Evolutionary conservation across 2,113 vertebrate genomes (phyloP).

Genomic region (Bujurquina vittata): DNA sequence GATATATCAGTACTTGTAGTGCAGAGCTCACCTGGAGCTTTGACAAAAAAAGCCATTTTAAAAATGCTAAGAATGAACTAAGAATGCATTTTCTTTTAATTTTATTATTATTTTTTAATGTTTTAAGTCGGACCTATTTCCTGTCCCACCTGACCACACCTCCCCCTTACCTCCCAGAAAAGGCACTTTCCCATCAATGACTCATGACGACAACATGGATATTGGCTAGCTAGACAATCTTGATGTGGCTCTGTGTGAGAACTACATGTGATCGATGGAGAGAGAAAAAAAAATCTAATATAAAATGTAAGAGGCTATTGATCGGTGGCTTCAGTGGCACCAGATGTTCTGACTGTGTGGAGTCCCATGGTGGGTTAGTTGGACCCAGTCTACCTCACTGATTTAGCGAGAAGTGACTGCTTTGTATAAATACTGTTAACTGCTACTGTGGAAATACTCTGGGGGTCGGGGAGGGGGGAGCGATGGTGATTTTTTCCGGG

Average conservation of each 20-base stretch:
- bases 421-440: slow-evolving; percentile 83
- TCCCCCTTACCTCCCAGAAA: slow-evolving; percentile 62
- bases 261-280: slow-evolving; percentile 67
- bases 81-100: slow-evolving; percentile 69
- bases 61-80: slow-evolving; percentile 78
- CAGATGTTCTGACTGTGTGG: slow-evolving; percentile 70
- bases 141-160: slow-evolving; percentile 51
- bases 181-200: slow-evolving; percentile 76
- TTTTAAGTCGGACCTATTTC: slow-evolving; percentile 79
- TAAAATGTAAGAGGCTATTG: slow-evolving; percentile 70
- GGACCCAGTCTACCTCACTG: slow-evolving; percentile 87
- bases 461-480: slow-evolving; percentile 61
- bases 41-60: slow-evolving; percentile 78
- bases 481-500: slow-evolving; percentile 9
- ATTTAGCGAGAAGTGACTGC: slow-evolving; percentile 83
- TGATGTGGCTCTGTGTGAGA: slow-evolving; percentile 75
- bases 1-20: slow-evolving; percentile 70
- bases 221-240: slow-evolving; percentile 85
- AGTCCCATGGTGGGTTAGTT: slow-evolving; percentile 79
- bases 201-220: slow-evolving; percentile 70
- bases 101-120: background rate
- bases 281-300: slow-evolving; percentile 49
- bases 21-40: slow-evolving; percentile 70
- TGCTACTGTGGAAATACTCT: slow-evolving; percentile 78
- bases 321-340: slow-evolving; percentile 74